phyloP scores from a whole-genome alignment of 37 sponge, comb jelly and placozoan species.

The Trichoplax adhaerens region DNA sequence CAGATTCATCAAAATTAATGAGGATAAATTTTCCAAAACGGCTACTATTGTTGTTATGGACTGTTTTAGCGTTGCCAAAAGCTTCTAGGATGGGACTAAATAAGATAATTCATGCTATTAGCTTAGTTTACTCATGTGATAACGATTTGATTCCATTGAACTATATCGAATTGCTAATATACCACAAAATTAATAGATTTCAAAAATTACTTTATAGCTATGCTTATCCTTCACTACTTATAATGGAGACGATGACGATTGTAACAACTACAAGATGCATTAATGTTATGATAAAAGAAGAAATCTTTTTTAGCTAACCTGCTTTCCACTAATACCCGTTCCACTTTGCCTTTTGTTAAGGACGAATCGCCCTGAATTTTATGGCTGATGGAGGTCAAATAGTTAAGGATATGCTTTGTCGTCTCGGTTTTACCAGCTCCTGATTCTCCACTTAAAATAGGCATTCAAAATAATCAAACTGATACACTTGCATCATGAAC shows the following conservation, averaged over 20 bases:
- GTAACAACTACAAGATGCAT: no score
- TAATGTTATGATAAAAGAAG: neutral
- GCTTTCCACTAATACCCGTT: conserved; percentile 67
- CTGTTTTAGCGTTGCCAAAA: conserved; percentile 97
- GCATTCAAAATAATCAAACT: no score
- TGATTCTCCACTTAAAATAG: conserved; percentile 71
- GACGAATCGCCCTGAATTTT: neutral
- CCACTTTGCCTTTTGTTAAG: conserved; percentile 24
- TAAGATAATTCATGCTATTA: neutral
- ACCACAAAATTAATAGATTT: no score
- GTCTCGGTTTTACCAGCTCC: conserved; percentile 98
- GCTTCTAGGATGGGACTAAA: conserved; percentile 93
- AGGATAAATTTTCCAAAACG: conserved; percentile 96
- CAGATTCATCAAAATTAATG: conserved; percentile 59
- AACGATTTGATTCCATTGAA: no score
- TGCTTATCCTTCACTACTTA: no score
- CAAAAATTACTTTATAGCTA: no score
- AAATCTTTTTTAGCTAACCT: conserved; percentile 23
- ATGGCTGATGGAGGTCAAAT: conserved; percentile 64
- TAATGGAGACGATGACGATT: no score
- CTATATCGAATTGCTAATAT: no score
- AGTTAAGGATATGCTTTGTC: conserved; percentile 90
- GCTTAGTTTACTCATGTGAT: neutral
- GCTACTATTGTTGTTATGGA: conserved; percentile 96
- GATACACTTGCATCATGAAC: no score